These are phyloP conservation scores for Toxotes lorentzi DNA, from an alignment of 2,797 vertebrate species.

Conservation along the genomic window DNA sequence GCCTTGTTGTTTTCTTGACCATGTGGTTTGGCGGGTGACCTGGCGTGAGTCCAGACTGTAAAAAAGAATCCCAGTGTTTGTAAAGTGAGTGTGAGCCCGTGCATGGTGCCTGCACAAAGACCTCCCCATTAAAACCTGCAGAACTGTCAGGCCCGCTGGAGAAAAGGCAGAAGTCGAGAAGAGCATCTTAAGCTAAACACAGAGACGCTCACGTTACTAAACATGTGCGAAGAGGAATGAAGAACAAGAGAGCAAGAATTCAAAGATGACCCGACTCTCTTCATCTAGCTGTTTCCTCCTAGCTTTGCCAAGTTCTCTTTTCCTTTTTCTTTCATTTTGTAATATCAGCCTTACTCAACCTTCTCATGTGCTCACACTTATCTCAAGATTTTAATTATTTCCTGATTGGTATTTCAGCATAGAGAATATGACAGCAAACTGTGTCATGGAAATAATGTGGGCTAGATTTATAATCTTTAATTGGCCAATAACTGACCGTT, in stretches of 20 bases:
- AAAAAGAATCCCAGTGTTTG: constrained; percentile 73
- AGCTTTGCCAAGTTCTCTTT: constrained; percentile 10
- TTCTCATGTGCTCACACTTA: not conserved
- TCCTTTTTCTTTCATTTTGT: constrained; percentile 14
- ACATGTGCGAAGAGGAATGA: constrained; percentile 54
- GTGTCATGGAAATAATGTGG: not conserved
- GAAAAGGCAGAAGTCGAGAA: constrained; percentile 70
- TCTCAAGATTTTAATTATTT: not conserved
- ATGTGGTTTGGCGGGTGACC: constrained; percentile 78
- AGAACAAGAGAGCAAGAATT: constrained; percentile 28
- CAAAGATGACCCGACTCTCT: constrained; percentile 41
- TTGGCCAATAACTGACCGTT: not conserved
- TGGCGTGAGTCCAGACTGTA: constrained; percentile 71
- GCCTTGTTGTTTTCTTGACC: constrained; percentile 76
- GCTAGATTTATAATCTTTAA: not conserved
- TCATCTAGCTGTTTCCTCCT: constrained; percentile 28
- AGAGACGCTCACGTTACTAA: constrained; percentile 46
- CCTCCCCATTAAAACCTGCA: constrained; percentile 46
- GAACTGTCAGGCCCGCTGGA: constrained; percentile 65
- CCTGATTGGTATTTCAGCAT: not conserved
- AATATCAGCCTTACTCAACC: not conserved
- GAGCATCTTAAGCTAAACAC: constrained; percentile 64
- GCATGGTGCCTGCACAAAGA: constrained; percentile 51
- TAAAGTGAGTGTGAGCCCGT: constrained; percentile 48
- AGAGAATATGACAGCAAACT: not conserved